These are phyloP conservation scores for Brachionus koreanus DNA, from an alignment of 1,140 invertebrate species.

Conservation along the genomic window DNA sequence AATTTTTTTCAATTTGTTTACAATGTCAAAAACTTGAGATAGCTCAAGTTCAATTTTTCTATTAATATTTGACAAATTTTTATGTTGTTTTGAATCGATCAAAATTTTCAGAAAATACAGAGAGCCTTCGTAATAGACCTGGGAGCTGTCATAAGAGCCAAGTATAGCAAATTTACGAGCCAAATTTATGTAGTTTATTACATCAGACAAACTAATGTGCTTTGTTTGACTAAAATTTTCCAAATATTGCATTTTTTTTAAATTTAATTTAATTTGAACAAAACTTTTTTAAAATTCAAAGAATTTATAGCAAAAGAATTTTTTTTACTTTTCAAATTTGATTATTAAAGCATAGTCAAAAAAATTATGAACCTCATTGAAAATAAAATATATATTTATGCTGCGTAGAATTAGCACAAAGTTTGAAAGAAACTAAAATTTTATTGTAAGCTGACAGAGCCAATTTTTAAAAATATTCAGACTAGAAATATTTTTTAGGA, in stretches of 20 bases:
- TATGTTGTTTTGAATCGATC: not conserved
- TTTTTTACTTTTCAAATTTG: no score
- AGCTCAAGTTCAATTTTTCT: not conserved
- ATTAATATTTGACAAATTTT: not conserved
- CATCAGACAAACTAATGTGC: not conserved
- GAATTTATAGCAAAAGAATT: no score
- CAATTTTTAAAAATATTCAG: no score
- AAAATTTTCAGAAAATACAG: not conserved
- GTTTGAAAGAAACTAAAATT: no score
- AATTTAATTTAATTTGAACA: no score
- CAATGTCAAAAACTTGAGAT: not conserved
- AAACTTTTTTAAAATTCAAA: no score
- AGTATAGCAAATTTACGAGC: not conserved
- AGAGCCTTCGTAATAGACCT: not conserved
- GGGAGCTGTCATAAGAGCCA: not conserved
- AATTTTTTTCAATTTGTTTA: not conserved
- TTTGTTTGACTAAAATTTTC: not conserved
- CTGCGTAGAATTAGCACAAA: no score
- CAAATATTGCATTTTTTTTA: not conserved
- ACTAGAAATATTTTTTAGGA: no score
- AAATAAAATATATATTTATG: no score
- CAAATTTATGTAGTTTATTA: not conserved
- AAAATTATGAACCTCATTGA: no score
- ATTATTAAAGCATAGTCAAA: no score
- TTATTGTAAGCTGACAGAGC: no score